These are phyloP conservation scores for Sinotaia quadrata DNA, from an alignment of 2,888 invertebrate genomes.

Conservation along the genomic window DNA sequence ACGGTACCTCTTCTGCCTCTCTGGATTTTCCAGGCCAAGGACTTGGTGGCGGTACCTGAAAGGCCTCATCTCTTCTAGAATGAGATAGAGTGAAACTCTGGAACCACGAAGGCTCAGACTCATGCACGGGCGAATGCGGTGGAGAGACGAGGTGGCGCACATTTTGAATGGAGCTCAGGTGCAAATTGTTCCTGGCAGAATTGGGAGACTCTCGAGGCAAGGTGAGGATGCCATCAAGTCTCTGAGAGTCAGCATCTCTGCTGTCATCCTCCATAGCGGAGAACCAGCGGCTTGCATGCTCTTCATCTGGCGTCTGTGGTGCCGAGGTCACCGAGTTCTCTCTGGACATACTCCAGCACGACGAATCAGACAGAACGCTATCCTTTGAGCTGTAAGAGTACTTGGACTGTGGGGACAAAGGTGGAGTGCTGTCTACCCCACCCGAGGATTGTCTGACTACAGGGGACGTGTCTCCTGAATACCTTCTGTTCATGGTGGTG, in stretches of 20 bases:
- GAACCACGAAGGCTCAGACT: background rate
- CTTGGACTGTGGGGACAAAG: slow-evolving; percentile 57
- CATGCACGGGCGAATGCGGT: slow-evolving; percentile 36
- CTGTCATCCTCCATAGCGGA: no score
- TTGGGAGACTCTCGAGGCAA: background rate
- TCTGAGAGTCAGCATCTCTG: background rate
- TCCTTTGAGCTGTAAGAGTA: slow-evolving; percentile 57
- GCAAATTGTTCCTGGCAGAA: background rate
- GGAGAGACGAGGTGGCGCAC: slow-evolving; percentile 48
- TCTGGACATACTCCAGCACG: slow-evolving; percentile 36
- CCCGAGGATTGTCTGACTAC: slow-evolving; percentile 41
- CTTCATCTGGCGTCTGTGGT: slow-evolving; percentile 40
- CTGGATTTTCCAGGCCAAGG: slow-evolving; percentile 25
- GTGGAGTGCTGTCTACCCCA: slow-evolving; percentile 54
- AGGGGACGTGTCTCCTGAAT: slow-evolving; percentile 11
- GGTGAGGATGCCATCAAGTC: slow-evolving; percentile 1
- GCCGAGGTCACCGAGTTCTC: slow-evolving; percentile 30
- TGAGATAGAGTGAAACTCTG: background rate
- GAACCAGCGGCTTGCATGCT: slow-evolving; percentile 2
- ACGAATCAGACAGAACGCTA: slow-evolving; percentile 57
- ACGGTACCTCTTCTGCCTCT: slow-evolving; percentile 33
- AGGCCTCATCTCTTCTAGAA: background rate
- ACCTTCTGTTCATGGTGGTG: slow-evolving; percentile 34
- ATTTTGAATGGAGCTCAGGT: slow-evolving; percentile 32
- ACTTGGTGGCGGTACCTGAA: slow-evolving; percentile 13